phyloP scores from a whole-genome alignment of 2,888 invertebrate genomes.

The Drosophila pegasa region DNA sequence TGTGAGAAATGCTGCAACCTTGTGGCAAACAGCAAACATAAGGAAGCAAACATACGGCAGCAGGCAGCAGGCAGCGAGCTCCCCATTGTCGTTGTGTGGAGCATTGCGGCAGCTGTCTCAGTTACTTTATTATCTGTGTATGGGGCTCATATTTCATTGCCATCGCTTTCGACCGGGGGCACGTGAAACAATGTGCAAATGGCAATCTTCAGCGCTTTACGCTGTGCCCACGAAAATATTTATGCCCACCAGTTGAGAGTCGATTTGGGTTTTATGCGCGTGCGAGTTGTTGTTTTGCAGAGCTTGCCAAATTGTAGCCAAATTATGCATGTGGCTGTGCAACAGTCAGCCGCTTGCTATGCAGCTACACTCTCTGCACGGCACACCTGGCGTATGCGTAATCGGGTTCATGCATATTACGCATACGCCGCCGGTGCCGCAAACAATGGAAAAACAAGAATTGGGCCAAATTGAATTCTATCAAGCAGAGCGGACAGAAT shows the following conservation, averaged over 20 bases:
- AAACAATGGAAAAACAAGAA: background rate
- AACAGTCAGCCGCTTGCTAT: slow-evolving; percentile 17
- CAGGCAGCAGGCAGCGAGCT: background rate
- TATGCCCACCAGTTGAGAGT: slow-evolving; percentile 47
- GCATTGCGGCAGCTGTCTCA: slow-evolving; percentile 37
- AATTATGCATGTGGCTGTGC: slow-evolving; percentile 34
- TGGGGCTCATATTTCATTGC: slow-evolving; percentile 43
- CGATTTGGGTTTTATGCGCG: slow-evolving; percentile 35
- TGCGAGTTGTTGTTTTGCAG: slow-evolving; percentile 25
- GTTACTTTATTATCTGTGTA: slow-evolving; percentile 52
- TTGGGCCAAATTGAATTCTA: background rate
- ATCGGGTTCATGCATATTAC: slow-evolving; percentile 46
- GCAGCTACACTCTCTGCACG: slow-evolving; percentile 9
- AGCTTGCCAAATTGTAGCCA: slow-evolving; percentile 34
- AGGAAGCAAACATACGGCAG: slow-evolving; percentile 1
- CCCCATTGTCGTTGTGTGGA: slow-evolving; percentile 19
- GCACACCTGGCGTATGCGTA: slow-evolving; percentile 65
- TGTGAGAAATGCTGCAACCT: slow-evolving; percentile 61
- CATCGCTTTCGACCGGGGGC: slow-evolving; percentile 34
- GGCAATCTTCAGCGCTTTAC: slow-evolving; percentile 44
- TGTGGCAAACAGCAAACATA: slow-evolving; percentile 35
- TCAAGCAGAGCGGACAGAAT: background rate
- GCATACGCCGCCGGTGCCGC: slow-evolving; percentile 37
- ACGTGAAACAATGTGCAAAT: slow-evolving; percentile 52
- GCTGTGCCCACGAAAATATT: slow-evolving; percentile 37